Evolutionary conservation across 2,797 vertebrate species (phyloP), one percentile per base, ranked within the genome.

Genomic region (Spheniscus humboldti): DNA sequence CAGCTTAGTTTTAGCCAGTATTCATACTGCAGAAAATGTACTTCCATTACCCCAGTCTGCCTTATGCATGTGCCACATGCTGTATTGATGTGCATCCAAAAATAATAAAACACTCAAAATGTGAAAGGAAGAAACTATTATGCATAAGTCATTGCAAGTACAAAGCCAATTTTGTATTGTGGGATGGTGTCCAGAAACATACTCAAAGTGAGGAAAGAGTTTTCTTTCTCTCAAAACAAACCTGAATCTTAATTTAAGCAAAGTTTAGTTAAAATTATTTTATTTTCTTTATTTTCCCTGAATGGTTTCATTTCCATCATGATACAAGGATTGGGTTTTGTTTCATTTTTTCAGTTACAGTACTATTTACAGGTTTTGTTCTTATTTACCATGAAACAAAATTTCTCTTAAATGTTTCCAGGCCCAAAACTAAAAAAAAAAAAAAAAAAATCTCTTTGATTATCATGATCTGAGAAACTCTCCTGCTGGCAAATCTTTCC

Each of bases 161-260:
- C 92, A 97, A 86, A 97, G 96, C 66, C 95, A 96, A 96, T 95
- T 97, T 94, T 97, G 48, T 94, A 91, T 84, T 62, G 78, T 93
- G 95, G 90, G 86, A 92, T 95, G 95, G 85, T 91, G 87, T 92
- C 96, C 97, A 97, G 97, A 97, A 95, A 92, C 35, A 86, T 60
- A 89, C 52, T 97, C 88, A 80, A 53, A 92, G 74, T 52, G 69
- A 97, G 39, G 82, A 92, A 90, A 93, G 69, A 96, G 75, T 92
- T 97, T 95, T 96, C 88, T 96, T 96, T 91, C 96, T 96, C 91
- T 96, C 93, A 96, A 98, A 98, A 97, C 94, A 98, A 98, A 97
- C 87, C 60, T 88, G 83, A 88, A 92, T 96, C 95, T 96, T 97
- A 96, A 98, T 97, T 97, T 96, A 97, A 94, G 77, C 80, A 93